Evolutionary conservation across 2,888 invertebrate species (phyloP).

Genomic region (Abrostola tripartita): DNA sequence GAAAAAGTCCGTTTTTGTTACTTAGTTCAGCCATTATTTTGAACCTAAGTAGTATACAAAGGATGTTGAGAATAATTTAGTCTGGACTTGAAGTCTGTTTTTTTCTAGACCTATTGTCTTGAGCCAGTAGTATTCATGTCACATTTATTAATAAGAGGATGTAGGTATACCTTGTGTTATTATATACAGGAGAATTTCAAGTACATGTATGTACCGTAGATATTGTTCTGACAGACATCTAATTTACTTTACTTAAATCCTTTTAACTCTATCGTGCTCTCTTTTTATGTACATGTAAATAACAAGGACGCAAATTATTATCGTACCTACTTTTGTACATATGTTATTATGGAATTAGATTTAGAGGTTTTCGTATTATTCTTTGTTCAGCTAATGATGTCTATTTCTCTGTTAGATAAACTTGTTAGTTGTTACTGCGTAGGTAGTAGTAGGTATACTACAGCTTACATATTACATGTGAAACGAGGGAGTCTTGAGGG

Average conservation of each 20-base stretch:
- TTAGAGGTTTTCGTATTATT: too few species aligned
- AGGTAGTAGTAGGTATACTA: too few species aligned
- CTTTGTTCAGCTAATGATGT: too few species aligned
- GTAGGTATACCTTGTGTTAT: constrained; percentile 3
- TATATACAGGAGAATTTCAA: constrained; percentile 5
- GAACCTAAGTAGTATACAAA: background rate
- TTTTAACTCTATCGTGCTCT: background rate
- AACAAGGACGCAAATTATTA: too few species aligned
- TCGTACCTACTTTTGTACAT: too few species aligned
- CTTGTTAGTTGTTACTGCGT: too few species aligned
- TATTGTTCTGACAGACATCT: background rate
- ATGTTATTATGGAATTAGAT: too few species aligned
- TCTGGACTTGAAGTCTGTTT: constrained; percentile 12
- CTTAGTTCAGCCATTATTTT: background rate
- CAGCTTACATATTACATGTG: too few species aligned
- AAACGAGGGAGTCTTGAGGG: too few species aligned
- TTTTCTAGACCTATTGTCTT: constrained; percentile 36
- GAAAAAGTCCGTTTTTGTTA: background rate
- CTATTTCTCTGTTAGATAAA: too few species aligned
- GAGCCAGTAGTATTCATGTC: constrained; percentile 24
- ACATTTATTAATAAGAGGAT: constrained; percentile 29
- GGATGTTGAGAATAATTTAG: constrained; percentile 24
- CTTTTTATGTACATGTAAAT: too few species aligned
- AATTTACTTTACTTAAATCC: background rate
- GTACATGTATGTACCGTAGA: background rate